Conservation (phyloP, 2,888 invertebrate species). For the Cantharis flavilabris region DNA sequence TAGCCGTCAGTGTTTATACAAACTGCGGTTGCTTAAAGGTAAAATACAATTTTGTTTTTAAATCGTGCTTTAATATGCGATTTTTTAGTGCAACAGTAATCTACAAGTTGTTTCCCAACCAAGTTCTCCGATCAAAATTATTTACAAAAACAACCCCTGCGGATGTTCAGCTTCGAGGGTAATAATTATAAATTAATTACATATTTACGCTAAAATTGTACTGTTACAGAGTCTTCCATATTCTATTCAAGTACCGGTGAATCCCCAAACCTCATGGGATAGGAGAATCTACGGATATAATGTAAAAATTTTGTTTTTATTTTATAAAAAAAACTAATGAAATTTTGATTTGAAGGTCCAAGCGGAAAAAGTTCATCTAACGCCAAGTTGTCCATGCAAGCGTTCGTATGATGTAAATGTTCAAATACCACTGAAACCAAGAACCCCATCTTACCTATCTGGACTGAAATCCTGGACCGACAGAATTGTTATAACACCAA, state of each 20-base stretch:
- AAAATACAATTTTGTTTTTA: slow-evolving; percentile 36
- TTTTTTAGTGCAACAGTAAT: slow-evolving; percentile 49
- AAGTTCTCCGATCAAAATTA: slow-evolving; percentile 42
- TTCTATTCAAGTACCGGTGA: slow-evolving; percentile 28
- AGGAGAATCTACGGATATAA: slow-evolving; percentile 25
- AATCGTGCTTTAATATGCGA: not conserved
- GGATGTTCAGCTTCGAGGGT: slow-evolving; percentile 32
- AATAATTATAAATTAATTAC: not conserved
- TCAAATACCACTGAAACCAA: not conserved
- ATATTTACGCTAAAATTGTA: not conserved
- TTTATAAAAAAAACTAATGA: not conserved
- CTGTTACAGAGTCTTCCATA: slow-evolving; percentile 30
- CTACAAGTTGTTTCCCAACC: slow-evolving; percentile 44
- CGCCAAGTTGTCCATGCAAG: not conserved
- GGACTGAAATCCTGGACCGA: not conserved
- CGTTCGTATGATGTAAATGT: not conserved
- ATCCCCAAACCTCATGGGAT: not conserved
- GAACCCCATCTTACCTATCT: not conserved
- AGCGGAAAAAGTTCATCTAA: not conserved
- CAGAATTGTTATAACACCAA: not conserved
- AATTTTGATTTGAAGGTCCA: not conserved
- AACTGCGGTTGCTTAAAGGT: slow-evolving; percentile 51
- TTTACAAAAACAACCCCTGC: slow-evolving; percentile 41
- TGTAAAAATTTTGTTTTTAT: slow-evolving; percentile 1
- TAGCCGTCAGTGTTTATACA: slow-evolving; percentile 37